Conservation (phyloP, 2,797 vertebrate species). For the Chloroceryle amazona region DNA sequence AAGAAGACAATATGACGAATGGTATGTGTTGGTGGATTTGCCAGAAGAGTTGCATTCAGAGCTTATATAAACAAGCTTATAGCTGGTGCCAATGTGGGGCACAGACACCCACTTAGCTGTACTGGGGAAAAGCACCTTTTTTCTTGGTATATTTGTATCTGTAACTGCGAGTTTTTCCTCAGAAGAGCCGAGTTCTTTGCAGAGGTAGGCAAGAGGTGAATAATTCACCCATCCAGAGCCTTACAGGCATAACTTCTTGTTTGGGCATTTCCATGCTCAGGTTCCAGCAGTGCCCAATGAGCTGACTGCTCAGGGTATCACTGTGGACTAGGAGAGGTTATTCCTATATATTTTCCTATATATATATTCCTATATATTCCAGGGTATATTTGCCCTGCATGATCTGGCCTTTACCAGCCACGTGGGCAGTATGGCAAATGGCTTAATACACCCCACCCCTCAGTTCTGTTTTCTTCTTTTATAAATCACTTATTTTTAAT, state of each 20-base stretch:
- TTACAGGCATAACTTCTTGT: neutral
- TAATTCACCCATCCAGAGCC: neutral
- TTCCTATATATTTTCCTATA: too few relatives aligned
- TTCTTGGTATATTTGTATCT: neutral
- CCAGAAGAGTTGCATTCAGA: slow-evolving; percentile 1
- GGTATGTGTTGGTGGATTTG: slow-evolving; percentile 2
- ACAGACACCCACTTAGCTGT: neutral
- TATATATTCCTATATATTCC: too few relatives aligned
- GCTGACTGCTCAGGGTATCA: neutral
- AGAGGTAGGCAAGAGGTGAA: neutral
- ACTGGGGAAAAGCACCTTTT: neutral
- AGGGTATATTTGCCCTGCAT: neutral
- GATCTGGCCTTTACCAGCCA: neutral
- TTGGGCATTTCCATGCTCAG: neutral
- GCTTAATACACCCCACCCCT: neutral
- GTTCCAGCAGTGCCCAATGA: neutral
- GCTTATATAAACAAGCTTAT: neutral
- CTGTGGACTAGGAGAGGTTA: neutral
- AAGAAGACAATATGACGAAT: neutral
- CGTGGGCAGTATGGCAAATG: neutral
- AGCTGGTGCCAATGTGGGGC: neutral
- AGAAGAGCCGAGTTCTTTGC: neutral
- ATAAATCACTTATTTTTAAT: neutral
- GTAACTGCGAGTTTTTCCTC: neutral
- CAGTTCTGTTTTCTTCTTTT: neutral